phyloP scores from a whole-genome alignment of 2,888 invertebrate genomes.

The Cephus spinipes region DNA sequence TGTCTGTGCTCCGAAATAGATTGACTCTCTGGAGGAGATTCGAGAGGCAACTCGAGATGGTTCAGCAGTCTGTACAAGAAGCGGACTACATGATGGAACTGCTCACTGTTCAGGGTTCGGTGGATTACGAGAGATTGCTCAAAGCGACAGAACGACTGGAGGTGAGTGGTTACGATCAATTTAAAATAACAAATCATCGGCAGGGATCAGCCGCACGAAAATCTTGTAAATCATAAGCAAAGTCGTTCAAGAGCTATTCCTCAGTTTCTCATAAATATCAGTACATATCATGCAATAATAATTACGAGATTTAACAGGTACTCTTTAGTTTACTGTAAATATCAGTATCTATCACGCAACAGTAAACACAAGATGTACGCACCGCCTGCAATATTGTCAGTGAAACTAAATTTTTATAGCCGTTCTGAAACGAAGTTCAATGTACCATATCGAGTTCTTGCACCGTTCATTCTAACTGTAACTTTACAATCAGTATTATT shows the following conservation, averaged over 20 bases:
- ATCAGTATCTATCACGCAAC: background rate
- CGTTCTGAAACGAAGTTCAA: background rate
- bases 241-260: background rate
- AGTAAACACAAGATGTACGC: background rate
- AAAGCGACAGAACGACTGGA: conserved; percentile 88
- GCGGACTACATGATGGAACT: conserved; percentile 91
- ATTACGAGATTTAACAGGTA: background rate
- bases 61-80: conserved; percentile 85
- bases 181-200: background rate
- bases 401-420: background rate
- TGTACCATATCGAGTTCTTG: background rate
- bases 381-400: background rate
- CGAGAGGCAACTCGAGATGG: conserved; percentile 81
- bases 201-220: background rate
- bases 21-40: conserved; percentile 82
- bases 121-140: conserved; percentile 84
- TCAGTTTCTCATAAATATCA: too few species aligned
- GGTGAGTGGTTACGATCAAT: conserved; percentile 69
- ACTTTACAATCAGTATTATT: background rate
- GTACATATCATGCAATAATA: too few species aligned
- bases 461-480: background rate
- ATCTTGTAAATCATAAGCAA: background rate
- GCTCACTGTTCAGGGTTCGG: conserved; percentile 84
- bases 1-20: conserved; percentile 75
- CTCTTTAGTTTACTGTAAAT: background rate